Evolutionary conservation across 1,140 invertebrate species (phyloP).

Genomic region (honey bee (Apis mellifera)): DNA sequence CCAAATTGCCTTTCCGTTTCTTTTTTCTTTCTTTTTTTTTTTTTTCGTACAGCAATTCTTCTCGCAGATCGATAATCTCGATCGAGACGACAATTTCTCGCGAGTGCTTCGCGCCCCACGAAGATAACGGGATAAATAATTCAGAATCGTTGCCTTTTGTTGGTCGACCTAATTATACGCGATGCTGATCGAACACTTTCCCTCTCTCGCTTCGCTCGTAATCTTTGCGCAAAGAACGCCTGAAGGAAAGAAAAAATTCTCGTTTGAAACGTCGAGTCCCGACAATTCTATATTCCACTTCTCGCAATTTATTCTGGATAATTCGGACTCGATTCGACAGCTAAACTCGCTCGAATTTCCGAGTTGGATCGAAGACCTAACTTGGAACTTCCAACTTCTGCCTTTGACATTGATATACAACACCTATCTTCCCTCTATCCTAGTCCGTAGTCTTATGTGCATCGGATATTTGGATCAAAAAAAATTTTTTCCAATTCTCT

Average conservation of each 20-base stretch:
- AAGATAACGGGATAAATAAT: slow-evolving; percentile 28
- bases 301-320: background rate
- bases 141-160: background rate
- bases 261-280: background rate
- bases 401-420: slow-evolving; percentile 1
- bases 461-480: background rate
- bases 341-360: background rate
- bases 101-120: background rate
- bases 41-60: background rate
- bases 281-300: too few relatives aligned
- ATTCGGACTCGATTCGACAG: background rate
- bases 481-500: background rate
- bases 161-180: slow-evolving; percentile 27
- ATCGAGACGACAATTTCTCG: slow-evolving; percentile 9
- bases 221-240: too few relatives aligned
- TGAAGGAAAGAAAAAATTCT: background rate
- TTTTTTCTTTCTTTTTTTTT: too few relatives aligned
- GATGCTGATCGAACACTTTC: background rate
- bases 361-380: background rate
- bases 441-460: background rate
- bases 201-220: too few relatives aligned
- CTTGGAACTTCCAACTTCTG: background rate
- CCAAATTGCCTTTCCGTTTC: too few relatives aligned
- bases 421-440: background rate
- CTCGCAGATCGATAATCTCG: background rate